These are phyloP conservation scores for Agonopterix alstromeriana DNA, from an alignment of 2,888 invertebrate genomes.

Conservation along the genomic window DNA sequence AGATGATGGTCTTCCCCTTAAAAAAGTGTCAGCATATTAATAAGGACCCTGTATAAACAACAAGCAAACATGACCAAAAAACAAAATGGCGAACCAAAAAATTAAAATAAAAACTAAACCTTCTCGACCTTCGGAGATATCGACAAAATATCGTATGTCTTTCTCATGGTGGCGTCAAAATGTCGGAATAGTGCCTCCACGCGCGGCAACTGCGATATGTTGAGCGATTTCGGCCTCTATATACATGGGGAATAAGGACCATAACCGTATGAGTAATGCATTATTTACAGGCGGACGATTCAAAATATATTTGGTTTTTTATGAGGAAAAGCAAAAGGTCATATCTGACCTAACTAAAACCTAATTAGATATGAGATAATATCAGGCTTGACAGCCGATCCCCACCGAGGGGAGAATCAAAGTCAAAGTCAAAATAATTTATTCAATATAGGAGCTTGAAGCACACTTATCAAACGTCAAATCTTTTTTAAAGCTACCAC, in stretches of 20 bases:
- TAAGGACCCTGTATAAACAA: too few species aligned
- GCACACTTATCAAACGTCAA: too few species aligned
- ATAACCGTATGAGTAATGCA: conserved; percentile 12
- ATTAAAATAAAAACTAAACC: conserved; percentile 33
- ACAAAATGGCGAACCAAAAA: conserved; percentile 7
- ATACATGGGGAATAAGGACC: conserved; percentile 28
- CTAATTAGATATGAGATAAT: too few species aligned
- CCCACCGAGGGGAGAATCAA: too few species aligned
- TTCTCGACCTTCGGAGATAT: conserved; percentile 62
- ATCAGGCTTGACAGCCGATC: too few species aligned
- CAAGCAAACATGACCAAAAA: conserved; percentile 9
- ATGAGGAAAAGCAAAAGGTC: too few species aligned
- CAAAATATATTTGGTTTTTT: not conserved
- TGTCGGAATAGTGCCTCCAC: conserved; percentile 63
- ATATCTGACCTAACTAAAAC: too few species aligned
- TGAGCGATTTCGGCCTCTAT: conserved; percentile 72
- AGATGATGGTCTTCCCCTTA: too few species aligned
- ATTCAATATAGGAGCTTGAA: too few species aligned
- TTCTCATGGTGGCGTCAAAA: conserved; percentile 57
- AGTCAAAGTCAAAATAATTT: too few species aligned
- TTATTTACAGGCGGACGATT: not conserved
- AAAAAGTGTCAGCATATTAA: too few species aligned
- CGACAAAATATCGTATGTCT: conserved; percentile 59
- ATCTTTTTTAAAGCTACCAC: too few species aligned
- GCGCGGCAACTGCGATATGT: conserved; percentile 64